A percentile compares a stretch with the other conserved stretches of the same genome.
phyloP scores from a whole-genome alignment of 2,113 vertebrate species.

The Cisticola juncidis region DNA sequence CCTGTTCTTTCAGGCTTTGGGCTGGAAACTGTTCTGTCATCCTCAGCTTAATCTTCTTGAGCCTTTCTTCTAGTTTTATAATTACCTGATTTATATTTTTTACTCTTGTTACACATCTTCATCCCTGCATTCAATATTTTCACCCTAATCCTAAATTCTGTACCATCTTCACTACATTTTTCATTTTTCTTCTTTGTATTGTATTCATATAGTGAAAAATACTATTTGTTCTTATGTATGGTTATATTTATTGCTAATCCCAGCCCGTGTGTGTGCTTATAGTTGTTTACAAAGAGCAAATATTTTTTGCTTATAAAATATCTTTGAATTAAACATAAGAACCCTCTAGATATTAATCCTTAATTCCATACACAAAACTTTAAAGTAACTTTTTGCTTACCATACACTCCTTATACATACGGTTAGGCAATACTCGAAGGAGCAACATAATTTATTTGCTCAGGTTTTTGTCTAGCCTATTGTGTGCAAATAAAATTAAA shows the following conservation, averaged over 20 bases:
- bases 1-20: background rate
- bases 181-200: background rate
- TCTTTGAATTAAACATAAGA: background rate
- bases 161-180: background rate
- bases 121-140: background rate
- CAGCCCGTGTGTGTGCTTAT: fast-evolving
- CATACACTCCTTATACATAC: background rate
- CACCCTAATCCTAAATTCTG: background rate
- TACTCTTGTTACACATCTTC: background rate
- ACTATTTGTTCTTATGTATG: background rate
- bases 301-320: background rate
- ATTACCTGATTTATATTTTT: background rate
- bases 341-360: background rate
- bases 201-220: background rate
- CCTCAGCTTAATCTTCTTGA: background rate
- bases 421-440: background rate
- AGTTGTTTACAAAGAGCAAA: background rate
- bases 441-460: background rate
- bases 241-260: background rate
- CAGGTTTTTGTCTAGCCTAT: background rate
- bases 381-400: background rate
- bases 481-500: background rate
- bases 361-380: background rate
- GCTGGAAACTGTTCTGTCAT: background rate
- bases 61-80: background rate